Evolutionary conservation across 2,797 vertebrate species (phyloP), one percentile per base, ranked within the genome.

Genomic region (Enteromius unitaeniatus): DNA sequence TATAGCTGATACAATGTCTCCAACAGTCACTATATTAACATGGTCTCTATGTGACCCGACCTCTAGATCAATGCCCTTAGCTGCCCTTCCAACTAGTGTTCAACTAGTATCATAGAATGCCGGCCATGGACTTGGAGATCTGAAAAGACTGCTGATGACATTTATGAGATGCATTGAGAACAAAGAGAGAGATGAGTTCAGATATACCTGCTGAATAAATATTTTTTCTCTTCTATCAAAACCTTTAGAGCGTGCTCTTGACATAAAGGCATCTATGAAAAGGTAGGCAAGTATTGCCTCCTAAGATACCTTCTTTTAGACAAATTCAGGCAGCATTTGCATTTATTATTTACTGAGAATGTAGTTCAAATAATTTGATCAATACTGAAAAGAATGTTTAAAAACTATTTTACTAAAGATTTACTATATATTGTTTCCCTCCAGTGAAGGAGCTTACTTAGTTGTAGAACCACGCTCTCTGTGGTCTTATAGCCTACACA

Each of bases 151-250:
- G 31, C 21, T 53, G 45, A 40, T 53, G 3, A 75, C 47, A 74
- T 82, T 53, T 19, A 55, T 76, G 73, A 28, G 58, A 62, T 51
- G 28, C 26, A 28, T 17, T 14, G 42, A 82, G 49, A 51, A 67
- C 47, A 68, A 82, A 76, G 23, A 81, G 47, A 76, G 51, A 23
- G 21, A 62, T 19, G 26, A 19, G n/a, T 40, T 53, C 8, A 51
- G 15, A 19, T 42, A 51, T 64, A 21, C 34, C 37, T 60, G 23
- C 37, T 42, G 49, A 79, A 69, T 26, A n/a, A 55, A 79, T 79
- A 21, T 5, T 7, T 67, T 28, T 1, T 40, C 3, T 26, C n/a
- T 70, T 26, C 14, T 19, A 47, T 72, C 42, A 72, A 26, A 72
- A 26, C 40, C 15, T 70, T 9, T 6, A 47, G n/a, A 70, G 13